Evolutionary conservation across 2,113 vertebrate species (phyloP), one percentile per base, ranked within the genome.

Genomic region (Monarcha castaneiventris): DNA sequence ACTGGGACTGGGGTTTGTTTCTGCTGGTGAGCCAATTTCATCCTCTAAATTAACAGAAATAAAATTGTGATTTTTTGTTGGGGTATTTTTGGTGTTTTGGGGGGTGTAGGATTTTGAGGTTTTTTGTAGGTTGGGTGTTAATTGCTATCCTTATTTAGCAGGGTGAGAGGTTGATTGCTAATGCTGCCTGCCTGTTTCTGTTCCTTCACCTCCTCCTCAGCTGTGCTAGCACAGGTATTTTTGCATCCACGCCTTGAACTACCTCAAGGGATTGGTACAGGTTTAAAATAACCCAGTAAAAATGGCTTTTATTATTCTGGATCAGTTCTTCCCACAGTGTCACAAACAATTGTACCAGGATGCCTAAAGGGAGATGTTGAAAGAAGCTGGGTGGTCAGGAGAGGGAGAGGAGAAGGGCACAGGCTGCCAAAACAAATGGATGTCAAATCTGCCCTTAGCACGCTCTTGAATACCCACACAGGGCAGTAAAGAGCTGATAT

Each of bases 391-490:
- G 46, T 66, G 46, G 59, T 83, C 46, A 26, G 52, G 46, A 77
- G 71, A 88, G 56, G 44, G 30, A 59, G 35, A 59, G 27, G 58
- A 80, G 62, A 79, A 83, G 56, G 58, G 29, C n/a, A 27, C 9
- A 27, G 71, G 23, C 83, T 93, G 72, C 37, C 19, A 9, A 43
- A 86, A 58, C 27, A 74, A 89, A 83, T 63, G 33, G 18, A 48
- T 95, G 73, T 90, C 76, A 84, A 84, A 81, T 16, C 27, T 48
- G 51, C 30, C 35, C 33, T 59, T 30, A 39, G 43, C 25, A 51
- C 0, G 0, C 10, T 7, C 22, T 46, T 41, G 69, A 22, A 6
- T 72, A 62, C 49, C 67, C 62, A 49, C n/a, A 12, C 7, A 48
- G 39, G 43, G 30, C 61, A 39, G 19, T 32, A 26, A 71, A 64